These are phyloP conservation scores for Parazoanthus darwini DNA, from an alignment of 92 coral and sea anemone species.

Conservation along the genomic window DNA sequence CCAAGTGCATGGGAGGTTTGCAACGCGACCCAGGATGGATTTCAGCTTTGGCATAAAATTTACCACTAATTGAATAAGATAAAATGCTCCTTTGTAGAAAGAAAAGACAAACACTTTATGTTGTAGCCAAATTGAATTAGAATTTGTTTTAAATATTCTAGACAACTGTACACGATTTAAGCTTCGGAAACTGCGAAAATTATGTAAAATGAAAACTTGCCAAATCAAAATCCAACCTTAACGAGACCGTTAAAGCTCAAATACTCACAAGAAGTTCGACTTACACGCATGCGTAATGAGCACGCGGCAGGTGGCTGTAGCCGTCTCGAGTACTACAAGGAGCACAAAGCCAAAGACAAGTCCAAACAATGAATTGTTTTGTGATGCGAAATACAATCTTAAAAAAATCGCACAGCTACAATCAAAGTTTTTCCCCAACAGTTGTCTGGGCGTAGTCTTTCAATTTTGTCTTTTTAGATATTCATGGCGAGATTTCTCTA, in stretches of 20 bases:
- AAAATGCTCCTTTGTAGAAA: constrained; percentile 28
- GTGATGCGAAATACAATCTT: constrained; percentile 35
- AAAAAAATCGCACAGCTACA: constrained; percentile 26
- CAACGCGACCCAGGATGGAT: constrained; percentile 7
- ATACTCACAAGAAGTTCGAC: neutral
- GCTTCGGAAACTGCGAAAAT: neutral
- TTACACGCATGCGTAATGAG: constrained; percentile 23
- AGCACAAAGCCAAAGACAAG: constrained; percentile 29
- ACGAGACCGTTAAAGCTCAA: constrained; percentile 20
- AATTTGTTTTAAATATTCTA: neutral
- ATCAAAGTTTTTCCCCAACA: neutral
- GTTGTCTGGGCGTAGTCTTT: constrained; percentile 1
- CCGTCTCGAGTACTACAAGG: neutral
- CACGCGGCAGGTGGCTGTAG: constrained; percentile 33
- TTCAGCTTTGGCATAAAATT: constrained; percentile 39
- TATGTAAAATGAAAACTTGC: neutral
- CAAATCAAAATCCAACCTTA: constrained; percentile 12
- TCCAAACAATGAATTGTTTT: constrained; percentile 26
- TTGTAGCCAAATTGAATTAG: constrained; percentile 24
- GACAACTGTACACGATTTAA: neutral
- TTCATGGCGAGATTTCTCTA: constrained; percentile 30
- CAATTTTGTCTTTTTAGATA: constrained; percentile 10
- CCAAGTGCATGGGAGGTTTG: neutral
- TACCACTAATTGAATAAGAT: constrained; percentile 40
- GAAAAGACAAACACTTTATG: constrained; percentile 40